These are phyloP conservation scores for Seladonia tumulorum DNA, from an alignment of 2,888 invertebrate species.

Conservation along the genomic window DNA sequence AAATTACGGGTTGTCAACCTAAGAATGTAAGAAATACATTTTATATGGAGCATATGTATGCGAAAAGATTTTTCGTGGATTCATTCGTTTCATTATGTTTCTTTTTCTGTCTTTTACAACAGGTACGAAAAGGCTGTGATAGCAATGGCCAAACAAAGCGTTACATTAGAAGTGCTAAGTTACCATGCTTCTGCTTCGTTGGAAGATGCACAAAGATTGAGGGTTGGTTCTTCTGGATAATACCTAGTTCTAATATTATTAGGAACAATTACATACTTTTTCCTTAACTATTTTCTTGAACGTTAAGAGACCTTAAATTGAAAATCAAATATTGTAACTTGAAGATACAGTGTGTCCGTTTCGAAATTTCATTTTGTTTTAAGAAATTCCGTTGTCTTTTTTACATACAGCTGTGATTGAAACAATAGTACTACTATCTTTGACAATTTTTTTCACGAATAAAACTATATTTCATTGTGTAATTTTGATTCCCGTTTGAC, in stretches of 20 bases:
- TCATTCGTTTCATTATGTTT: not conserved
- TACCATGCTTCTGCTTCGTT: conserved; percentile 97
- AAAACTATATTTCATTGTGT: too few relatives aligned
- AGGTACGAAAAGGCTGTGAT: conserved; percentile 97
- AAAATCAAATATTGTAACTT: not conserved
- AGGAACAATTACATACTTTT: not conserved
- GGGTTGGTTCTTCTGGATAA: conserved; percentile 86
- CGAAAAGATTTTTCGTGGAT: too few relatives aligned
- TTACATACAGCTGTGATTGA: too few relatives aligned
- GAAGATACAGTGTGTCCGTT: not conserved
- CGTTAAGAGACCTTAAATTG: not conserved
- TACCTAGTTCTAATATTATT: not conserved
- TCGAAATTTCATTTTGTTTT: not conserved
- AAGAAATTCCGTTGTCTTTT: not conserved
- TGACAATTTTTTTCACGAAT: too few relatives aligned
- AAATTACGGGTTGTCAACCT: not conserved
- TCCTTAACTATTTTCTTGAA: not conserved
- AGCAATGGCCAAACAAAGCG: conserved; percentile 98
- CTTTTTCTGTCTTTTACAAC: not conserved
- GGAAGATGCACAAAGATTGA: conserved; percentile 94
- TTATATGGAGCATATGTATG: too few relatives aligned
- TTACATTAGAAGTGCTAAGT: conserved; percentile 96
- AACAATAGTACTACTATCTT: too few relatives aligned
- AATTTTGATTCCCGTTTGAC: too few relatives aligned
- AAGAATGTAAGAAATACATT: too few relatives aligned